These are phyloP conservation scores for Tupaia tana DNA, from an alignment of 2,113 vertebrate genomes.

Conservation along the genomic window DNA sequence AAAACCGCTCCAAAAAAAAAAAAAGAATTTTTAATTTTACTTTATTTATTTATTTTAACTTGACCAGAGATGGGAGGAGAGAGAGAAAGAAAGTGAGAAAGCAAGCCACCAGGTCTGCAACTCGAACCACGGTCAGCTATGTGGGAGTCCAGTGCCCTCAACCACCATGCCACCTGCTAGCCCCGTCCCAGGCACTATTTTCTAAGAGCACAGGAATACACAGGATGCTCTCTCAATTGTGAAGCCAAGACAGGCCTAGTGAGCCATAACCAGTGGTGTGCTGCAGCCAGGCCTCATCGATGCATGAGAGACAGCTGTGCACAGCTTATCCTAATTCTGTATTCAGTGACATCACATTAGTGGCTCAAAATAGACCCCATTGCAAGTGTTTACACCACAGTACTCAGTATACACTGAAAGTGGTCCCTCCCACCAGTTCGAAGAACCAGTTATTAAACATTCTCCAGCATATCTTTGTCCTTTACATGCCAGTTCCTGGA, in stretches of 20 bases:
- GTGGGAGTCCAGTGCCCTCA: too few relatives aligned
- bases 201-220: background rate
- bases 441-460: background rate
- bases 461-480: background rate
- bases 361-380: background rate
- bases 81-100: too few relatives aligned
- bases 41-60: too few relatives aligned
- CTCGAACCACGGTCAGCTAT: too few relatives aligned
- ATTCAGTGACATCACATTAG: background rate
- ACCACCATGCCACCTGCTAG: too few relatives aligned
- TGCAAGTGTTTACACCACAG: background rate
- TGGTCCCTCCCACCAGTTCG: background rate
- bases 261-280: background rate
- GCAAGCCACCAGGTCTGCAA: too few relatives aligned
- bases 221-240: background rate
- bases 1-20: too few relatives aligned
- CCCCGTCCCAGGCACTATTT: background rate
- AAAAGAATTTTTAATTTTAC: too few relatives aligned
- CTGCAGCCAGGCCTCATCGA: rapidly evolving
- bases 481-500: background rate
- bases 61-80: too few relatives aligned
- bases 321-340: background rate
- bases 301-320: background rate
- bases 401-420: background rate
- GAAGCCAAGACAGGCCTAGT: background rate